Base-by-base conservation (phyloP, 2,888 invertebrate species). In the Eupithecia abbreviata region DNA sequence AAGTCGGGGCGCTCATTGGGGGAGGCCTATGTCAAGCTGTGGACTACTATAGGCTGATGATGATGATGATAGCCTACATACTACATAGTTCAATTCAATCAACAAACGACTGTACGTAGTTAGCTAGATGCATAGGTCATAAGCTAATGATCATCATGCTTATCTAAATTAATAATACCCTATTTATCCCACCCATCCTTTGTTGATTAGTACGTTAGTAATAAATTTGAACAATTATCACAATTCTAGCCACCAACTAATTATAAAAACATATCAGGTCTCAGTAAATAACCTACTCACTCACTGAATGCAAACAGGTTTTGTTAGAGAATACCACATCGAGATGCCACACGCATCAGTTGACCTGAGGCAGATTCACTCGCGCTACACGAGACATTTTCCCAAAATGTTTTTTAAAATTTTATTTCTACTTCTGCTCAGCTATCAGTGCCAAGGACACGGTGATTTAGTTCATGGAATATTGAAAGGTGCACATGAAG, bases 301-400 rank as follows among this genome's bases (percentile, higher is more conserved):
- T 77, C 78, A 77, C 82, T 77, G 77, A 77, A 77, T 78, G 72
- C 78, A 84, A 87, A 87, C 87, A 79, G 87, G 87, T 88, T 88
- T 83, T 83, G 74, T 74, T 58, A 74, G 79, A 82, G 77, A 77
- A 82, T 84, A 83, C 80, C 79, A 82, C 80, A 77, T 80, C 82
- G 83, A 77, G 81, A 84, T 83, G 85, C 83, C 83, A 84, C 84
- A 82, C 84, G 84, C 82, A 84, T 85, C 84, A 87, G 87, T 89
- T 84, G 83, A 82, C 82, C 84, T 80, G 80, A 75, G 74, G 80
- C 78, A 81, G 81, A 81, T 83, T 84, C 80, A 80, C 81, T 79
- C 72, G 76, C 78, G 77, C 76, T 43, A 74, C 74, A 65, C 73
- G 69, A 43, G 45, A 2, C n/a, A 9, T 66, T 68, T 71, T 69